Evolutionary conservation across 1,140 invertebrate genomes (phyloP), one percentile per base, ranked within the genome.

Genomic region (Agrilus planipennis): DNA sequence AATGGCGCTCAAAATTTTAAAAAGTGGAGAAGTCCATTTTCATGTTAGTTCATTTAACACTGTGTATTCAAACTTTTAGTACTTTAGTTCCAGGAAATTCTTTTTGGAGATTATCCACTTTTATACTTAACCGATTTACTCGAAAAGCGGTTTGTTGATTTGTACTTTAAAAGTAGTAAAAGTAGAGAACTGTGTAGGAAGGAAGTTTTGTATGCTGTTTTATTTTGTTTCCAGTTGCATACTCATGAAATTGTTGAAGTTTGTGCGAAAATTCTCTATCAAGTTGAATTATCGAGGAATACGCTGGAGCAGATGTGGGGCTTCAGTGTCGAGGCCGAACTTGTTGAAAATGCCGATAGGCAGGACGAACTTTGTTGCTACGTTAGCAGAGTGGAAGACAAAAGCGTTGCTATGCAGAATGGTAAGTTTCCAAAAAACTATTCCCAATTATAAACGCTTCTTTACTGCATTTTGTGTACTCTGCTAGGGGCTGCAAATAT

Each of bases 321-420:
- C 42, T 93, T 97, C 67, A 90, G 87, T 41, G 90, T 96, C 17
- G 93, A 97, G 63, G 92, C 92, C 3, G 92, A 96, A 64, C 71
- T 96, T 32, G 90, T 93, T 41, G 91, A 95, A 65, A 94, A 95
- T 65, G 80, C 85, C 11, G 91, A 96, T 61, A 70, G 88, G 30
- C 91, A 96, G 62, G 92, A 96, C 62, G 91, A 96, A 63, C 76
- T 97, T 27, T 91, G 90, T 63, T 93, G 93, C 63, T 96, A 94
- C 65, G 89, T 96, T 50, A 90, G 87, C 63, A 75, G 91, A 32
- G 90, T 96, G 36, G 89, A 92, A 62, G 88, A 92, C 54, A 87
- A 91, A 55, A 89, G 89, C 60, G 85, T 94, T 20, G 89, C 89
- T 28, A 89, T 92, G 79, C 84, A 86, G 62, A 91, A 92, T 69